These are phyloP conservation scores for Triplophysa bombifrons DNA, from an alignment of 2,797 vertebrate genomes.

Conservation along the genomic window DNA sequence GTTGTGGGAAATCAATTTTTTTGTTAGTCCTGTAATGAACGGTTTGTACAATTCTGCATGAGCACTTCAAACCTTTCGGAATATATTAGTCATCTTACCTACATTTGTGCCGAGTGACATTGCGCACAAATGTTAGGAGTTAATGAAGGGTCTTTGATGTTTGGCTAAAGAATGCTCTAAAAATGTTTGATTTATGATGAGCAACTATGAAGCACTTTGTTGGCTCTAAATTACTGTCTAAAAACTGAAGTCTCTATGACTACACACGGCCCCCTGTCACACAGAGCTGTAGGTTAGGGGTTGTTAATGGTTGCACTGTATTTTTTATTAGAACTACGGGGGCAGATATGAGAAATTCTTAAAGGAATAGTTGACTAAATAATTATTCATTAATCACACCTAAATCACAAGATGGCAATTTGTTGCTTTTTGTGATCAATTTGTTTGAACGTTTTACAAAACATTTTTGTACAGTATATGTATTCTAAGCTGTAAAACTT, in stretches of 20 bases:
- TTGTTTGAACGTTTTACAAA: background rate
- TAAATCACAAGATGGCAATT: background rate
- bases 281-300: background rate
- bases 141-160: slow-evolving; percentile 1
- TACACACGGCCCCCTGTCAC: background rate
- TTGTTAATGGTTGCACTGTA: background rate
- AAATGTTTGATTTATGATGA: slow-evolving; percentile 9
- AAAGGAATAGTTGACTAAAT: background rate
- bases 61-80: slow-evolving; percentile 11
- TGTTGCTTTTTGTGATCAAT: background rate
- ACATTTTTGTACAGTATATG: background rate
- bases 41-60: slow-evolving; percentile 27
- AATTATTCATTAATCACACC: background rate
- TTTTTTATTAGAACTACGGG: background rate
- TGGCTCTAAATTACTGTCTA: slow-evolving; percentile 18
- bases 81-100: slow-evolving; percentile 18
- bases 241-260: slow-evolving; percentile 10
- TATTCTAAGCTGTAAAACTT: background rate
- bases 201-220: slow-evolving; percentile 11
- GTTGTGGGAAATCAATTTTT: slow-evolving; percentile 9
- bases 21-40: slow-evolving; percentile 27
- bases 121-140: background rate
- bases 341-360: background rate
- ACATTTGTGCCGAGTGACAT: background rate
- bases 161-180: slow-evolving; percentile 10